Base-by-base conservation (phyloP, 2,113 vertebrate species). In the Thamnophis sirtalis region DNA sequence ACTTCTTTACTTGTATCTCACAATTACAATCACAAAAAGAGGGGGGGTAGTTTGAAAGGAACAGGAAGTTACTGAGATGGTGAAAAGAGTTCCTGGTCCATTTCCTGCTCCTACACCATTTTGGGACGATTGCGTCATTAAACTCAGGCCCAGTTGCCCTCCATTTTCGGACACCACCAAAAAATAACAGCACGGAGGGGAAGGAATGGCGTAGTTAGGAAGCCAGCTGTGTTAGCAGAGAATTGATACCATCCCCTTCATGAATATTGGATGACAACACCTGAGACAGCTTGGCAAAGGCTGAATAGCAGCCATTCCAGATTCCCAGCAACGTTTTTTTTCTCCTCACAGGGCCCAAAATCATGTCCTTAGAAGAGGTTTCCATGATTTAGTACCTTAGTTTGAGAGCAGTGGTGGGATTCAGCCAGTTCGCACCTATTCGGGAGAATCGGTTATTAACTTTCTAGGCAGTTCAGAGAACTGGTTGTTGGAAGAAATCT, bases 241-340 rank as follows among this genome's bases (percentile, higher is more conserved):
- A 98, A 96, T 96, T 96, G 98, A 98, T 98, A 98, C 96, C 86
- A 0, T 89, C 91, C 86, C 84, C 68, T 84, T 90, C 28, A 97
- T 99, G 96, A 98, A 99, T 99, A 98, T 96, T 98, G 94, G 94
- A 99, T 98, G 97, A 98, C 91, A 86, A 6, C 3, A 98, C 97
- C 96, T 92, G 98, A 98, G 97, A 97, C 91, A 49, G 94, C 90
- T 22, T 96, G 96, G 97, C 97, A 10, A 26, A 73, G 49, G 22
- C 48, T 0, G 3, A 60, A 33, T 5, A 38, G 86, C 1, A 89
- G 28, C 68, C 43, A 0, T 55, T 33, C n/a, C 56, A 87, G 38
- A 54, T 88, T 88, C 60, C 17, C 73, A 80, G 33, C 17, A 80
- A 38, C 1, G 5, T 33, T n/a, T 43, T 38, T 38, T 43, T 51